Evolutionary conservation across 2,113 vertebrate genomes (phyloP).

Genomic region (Alexandromys fortis): DNA sequence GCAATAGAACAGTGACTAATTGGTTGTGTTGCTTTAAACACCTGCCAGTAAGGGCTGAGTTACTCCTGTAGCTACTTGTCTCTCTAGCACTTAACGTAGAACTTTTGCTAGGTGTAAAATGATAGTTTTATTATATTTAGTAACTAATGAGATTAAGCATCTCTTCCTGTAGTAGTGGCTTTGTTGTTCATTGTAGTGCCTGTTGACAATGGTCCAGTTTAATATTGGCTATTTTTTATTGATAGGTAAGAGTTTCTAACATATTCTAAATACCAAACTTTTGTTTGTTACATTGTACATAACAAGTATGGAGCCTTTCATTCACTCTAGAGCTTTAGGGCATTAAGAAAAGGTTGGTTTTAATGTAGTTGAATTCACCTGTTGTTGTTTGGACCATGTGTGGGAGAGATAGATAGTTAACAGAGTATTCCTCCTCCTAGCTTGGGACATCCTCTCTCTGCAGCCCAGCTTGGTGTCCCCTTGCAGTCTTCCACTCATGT

Average conservation of each 20-base stretch:
- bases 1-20: neutral
- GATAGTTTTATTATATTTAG: neutral
- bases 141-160: neutral
- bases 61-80: neutral
- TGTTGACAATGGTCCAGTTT: neutral
- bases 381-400: neutral
- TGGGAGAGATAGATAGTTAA: neutral
- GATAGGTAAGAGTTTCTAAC: neutral
- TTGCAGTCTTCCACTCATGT: neutral
- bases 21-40: neutral
- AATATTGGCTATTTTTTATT: neutral
- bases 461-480: too few species aligned
- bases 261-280: conserved; percentile 3
- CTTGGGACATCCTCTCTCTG: neutral
- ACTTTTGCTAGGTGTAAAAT: neutral
- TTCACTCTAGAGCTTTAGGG: neutral
- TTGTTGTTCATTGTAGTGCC: neutral
- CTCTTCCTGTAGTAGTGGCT: neutral
- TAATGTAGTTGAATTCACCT: neutral
- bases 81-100: neutral
- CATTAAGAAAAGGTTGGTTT: neutral
- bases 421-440: neutral
- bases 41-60: neutral
- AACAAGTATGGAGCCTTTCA: neutral
- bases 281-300: neutral